Conservation (phyloP, 2,113 vertebrate genomes). For the Phalacrocorax brasilianus region DNA sequence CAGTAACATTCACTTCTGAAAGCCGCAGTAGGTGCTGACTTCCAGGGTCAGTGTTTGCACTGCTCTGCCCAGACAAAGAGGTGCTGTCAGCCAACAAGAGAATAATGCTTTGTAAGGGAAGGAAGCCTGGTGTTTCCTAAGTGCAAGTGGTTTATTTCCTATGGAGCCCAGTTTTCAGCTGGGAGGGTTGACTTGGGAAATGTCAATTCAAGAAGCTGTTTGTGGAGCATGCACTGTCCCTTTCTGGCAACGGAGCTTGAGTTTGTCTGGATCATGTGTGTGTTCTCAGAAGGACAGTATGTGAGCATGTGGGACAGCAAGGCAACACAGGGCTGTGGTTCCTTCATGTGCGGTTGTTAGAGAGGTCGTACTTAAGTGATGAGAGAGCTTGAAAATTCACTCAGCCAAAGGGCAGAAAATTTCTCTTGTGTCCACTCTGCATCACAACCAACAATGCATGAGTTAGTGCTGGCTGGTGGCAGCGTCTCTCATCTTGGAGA, state of each 20-base stretch:
- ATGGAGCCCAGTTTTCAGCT: not conserved
- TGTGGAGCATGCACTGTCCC: not conserved
- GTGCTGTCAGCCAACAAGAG: not conserved
- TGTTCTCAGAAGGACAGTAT: fast-evolving
- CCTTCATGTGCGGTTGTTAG: not conserved
- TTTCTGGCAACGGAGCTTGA: not conserved
- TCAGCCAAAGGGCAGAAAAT: not conserved
- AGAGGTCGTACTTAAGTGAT: not conserved
- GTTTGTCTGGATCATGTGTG: not conserved
- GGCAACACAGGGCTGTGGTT: not conserved
- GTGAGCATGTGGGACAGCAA: not conserved
- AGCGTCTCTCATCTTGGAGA: not conserved
- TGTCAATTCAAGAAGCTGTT: not conserved
- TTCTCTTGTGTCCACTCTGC: not conserved
- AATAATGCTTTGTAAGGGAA: not conserved
- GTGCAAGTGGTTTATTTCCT: not conserved
- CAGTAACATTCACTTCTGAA: not conserved
- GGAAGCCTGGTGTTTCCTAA: not conserved
- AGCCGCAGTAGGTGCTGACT: fast-evolving
- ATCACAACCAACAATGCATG: not conserved
- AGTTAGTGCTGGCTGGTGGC: not conserved
- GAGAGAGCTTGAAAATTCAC: not conserved
- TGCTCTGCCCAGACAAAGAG: not conserved
- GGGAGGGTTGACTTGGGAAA: not conserved
- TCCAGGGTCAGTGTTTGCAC: not conserved